Percentiles rank a stretch among this genome's conserved stretches.
These are phyloP conservation scores for Pyrrhosoma nymphula DNA, from an alignment of 2,888 invertebrate genomes.

Conservation along the genomic window DNA sequence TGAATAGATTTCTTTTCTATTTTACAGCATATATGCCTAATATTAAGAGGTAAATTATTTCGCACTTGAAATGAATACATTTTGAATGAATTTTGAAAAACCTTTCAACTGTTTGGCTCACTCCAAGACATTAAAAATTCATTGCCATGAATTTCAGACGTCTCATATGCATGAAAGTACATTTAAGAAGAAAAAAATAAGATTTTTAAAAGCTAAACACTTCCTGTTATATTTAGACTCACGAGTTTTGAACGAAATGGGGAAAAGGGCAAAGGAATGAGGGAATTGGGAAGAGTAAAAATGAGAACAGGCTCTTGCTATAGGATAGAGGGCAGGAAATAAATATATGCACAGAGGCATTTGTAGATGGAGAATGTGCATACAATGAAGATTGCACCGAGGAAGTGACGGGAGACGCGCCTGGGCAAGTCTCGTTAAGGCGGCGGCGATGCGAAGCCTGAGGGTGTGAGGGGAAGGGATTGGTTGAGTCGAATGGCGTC, in stretches of 20 bases:
- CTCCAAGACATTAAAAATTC: neutral
- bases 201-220: neutral
- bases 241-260: neutral
- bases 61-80: too few species aligned
- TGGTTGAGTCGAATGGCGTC: too few species aligned
- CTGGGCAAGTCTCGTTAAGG: neutral
- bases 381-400: slow-evolving; percentile 26
- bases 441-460: neutral
- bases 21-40: too few species aligned
- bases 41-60: too few species aligned
- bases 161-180: neutral
- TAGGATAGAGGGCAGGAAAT: neutral
- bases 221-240: too few species aligned
- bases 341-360: neutral
- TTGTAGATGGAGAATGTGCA: neutral
- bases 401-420: neutral
- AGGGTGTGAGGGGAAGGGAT: neutral
- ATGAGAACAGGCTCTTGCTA: neutral
- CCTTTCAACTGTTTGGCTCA: neutral
- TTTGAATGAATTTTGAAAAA: too few species aligned
- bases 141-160: neutral
- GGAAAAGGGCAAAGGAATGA: too few species aligned
- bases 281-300: too few species aligned
- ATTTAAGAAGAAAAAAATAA: neutral
- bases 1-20: too few species aligned